Evolutionary conservation across 2,113 vertebrate species (phyloP), one percentile per base, ranked within the genome.

Genomic region (Mandrillus leucophaeus): DNA sequence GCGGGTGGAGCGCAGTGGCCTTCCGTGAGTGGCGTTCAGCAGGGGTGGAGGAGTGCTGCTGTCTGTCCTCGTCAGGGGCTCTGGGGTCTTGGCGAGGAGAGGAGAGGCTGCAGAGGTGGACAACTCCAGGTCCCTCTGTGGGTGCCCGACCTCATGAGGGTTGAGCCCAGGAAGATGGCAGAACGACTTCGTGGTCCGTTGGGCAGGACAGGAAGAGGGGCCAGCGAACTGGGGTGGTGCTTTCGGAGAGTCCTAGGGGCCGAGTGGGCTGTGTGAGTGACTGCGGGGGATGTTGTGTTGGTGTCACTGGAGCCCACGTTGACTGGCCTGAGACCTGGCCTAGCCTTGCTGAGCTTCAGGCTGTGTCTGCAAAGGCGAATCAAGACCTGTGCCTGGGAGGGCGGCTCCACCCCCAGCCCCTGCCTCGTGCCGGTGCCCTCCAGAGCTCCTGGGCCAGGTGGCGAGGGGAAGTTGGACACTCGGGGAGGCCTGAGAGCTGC

Each of bases 201-300:
- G 10, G 25, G 27, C 4, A 35, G 78, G 57, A 12, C 25, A 50
- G 43, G 35, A 35, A n/a, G 55, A 61, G 55, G 38, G 25, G 25
- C 52, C 40, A 5, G 12, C 27, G 0, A 45, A 25, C 23, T 5
- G 16, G 27, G 52, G 45, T n/a, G 23, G 9, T 10, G 30, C 57
- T 32, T n/a, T 16, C 4, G 3, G 38, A 86, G n/a, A 13, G 32
- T 20, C 27, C 0, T 7, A 17, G 45, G 57, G 43, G 64, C 59
- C 72, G 43, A 83, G 32, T 7, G 3, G 88, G 48, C 27, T 20
- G 3, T 5, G 5, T 27, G 11, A 52, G 10, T 72, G 17, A 35
- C 38, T 3, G 5, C 8, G 8, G 27, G 8, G 17, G 16, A n/a
- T n/a, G 14, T 18, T 0, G 32, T 6, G 14, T n/a, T 68, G 66